Base-by-base conservation (phyloP, 2,888 invertebrate species). In the Leuctra nigra region DNA sequence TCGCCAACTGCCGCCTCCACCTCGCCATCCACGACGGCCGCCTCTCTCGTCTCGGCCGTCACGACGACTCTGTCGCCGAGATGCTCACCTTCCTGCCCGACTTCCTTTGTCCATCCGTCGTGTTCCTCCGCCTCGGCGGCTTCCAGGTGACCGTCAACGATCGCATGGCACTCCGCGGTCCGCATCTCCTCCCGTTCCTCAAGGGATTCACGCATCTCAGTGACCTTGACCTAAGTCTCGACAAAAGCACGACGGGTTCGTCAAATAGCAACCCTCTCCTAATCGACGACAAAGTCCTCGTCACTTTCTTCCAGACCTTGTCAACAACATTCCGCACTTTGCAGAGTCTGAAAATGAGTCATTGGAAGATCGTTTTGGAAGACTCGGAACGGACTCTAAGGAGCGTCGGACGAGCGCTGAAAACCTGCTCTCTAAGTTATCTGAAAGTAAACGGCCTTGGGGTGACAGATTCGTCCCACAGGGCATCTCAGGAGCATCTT, bases 1-100 rank as follows among this genome's bases (percentile, higher is more conserved):
- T 77, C 55, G 73, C 76, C 63, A 76, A 76, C 65, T 76, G 77
- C 44, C 72, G 76, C 25, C 68, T 78, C 48, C 76, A 77, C 68
- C 70, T 77, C 57, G 72, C 73, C n/a, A 68, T 72, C 36, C 72
- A 72, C 64, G 72, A 72, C 60, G 71, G 72, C 55, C 71, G 70
- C 57, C 64, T 72, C 20, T 65, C 72, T 14, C 67, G 70, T 61
- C 66, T 72, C 35, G 71, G 71, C 1, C 68, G 70, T 23, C 68
- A 70, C 11, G 72, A 72, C 62, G 72, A 72, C 64, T 70, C 69
- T 24, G 70, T 69, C 4, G 69, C 69, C 18, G 72, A 72, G 58
- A 67, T 72, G 24, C 65, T 72, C 1, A 65, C 69, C 44, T 71
- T 68, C 18, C 69, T 72, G 11, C 69, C 71, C 4, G 72, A 73